Conservation (phyloP, 2,113 vertebrate genomes). For the Esox niger region DNA sequence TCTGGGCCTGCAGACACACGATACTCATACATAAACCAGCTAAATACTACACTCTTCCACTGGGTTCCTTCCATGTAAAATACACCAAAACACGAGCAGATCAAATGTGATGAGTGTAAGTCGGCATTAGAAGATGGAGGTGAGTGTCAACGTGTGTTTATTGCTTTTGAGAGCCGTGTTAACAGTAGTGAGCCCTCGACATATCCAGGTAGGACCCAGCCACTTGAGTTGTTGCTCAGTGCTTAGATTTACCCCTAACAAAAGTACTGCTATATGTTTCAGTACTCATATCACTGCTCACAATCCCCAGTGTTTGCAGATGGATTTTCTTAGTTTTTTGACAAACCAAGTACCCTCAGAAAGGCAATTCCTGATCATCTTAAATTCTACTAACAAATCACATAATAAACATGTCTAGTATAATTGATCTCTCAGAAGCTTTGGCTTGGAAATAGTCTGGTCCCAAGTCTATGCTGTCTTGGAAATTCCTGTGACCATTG, state of each 20-base stretch:
- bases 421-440: background rate
- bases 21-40: constrained; percentile 22
- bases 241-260: background rate
- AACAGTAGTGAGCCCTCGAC: too few species aligned
- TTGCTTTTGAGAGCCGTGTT: too few species aligned
- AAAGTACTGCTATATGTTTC: background rate
- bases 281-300: too few species aligned
- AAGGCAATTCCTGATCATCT: background rate
- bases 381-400: background rate
- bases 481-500: background rate
- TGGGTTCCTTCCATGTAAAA: too few species aligned
- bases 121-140: background rate
- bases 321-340: constrained; percentile 3
- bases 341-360: background rate
- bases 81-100: background rate
- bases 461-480: background rate
- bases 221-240: too few species aligned
- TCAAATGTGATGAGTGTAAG: background rate
- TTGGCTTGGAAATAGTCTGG: background rate
- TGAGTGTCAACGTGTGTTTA: too few species aligned
- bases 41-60: too few species aligned
- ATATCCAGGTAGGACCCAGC: too few species aligned
- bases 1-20: constrained; percentile 71
- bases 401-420: background rate
- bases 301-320: background rate